These are phyloP conservation scores for Etheostoma cragini DNA, from an alignment of 2,113 vertebrate species.

Conservation along the genomic window DNA sequence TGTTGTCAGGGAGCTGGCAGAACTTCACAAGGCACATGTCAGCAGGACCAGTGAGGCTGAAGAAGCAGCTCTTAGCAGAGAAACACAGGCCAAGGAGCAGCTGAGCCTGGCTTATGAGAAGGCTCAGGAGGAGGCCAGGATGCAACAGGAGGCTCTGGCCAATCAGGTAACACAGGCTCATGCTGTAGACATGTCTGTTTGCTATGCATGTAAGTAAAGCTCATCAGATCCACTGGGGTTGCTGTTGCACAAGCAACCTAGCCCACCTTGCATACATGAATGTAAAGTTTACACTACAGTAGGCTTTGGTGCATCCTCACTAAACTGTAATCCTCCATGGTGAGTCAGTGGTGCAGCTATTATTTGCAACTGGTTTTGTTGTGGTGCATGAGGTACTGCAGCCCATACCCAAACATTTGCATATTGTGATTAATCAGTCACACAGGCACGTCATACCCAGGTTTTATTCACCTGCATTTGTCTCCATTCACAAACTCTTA, in stretches of 20 bases:
- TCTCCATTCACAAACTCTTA: background rate
- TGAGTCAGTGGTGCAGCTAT: background rate
- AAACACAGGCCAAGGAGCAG: constrained; percentile 92
- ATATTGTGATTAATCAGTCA: background rate
- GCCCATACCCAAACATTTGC: background rate
- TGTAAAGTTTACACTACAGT: background rate
- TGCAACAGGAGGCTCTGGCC: constrained; percentile 92
- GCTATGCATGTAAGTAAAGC: background rate
- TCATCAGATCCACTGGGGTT: background rate
- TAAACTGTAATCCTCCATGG: background rate
- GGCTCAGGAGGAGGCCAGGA: constrained; percentile 90
- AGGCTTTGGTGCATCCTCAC: background rate
- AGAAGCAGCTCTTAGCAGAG: constrained; percentile 90
- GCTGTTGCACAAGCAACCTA: background rate
- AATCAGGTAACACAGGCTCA: constrained; percentile 85
- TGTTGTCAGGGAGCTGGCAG: constrained; percentile 90
- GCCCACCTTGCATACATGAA: too few species aligned
- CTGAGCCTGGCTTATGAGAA: constrained; percentile 90
- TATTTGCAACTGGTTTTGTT: background rate
- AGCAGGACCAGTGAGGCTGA: constrained; percentile 93
- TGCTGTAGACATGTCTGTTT: background rate
- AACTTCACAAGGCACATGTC: constrained; percentile 94
- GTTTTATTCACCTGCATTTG: background rate
- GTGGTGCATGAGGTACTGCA: too few species aligned
- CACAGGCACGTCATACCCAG: background rate